These are phyloP conservation scores for Apodemus sylvaticus DNA, from an alignment of 2,113 vertebrate species.

Conservation along the genomic window DNA sequence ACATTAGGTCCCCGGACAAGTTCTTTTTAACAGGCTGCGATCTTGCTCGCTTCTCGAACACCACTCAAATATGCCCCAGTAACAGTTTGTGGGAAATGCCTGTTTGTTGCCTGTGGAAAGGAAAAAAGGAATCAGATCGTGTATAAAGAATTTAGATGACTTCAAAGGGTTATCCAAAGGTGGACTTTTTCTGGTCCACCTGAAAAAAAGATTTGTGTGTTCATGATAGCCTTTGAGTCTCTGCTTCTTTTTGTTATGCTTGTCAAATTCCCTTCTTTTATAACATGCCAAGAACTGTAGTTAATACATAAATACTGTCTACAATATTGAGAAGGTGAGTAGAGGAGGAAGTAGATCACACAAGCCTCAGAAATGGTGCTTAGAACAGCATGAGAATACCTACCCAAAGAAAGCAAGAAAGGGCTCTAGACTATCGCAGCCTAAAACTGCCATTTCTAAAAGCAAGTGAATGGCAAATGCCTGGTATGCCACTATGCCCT, in stretches of 20 bases:
- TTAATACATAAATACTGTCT: background rate
- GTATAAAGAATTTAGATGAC: background rate
- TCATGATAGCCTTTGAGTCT: background rate
- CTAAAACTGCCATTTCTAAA: background rate
- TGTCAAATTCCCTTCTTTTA: background rate
- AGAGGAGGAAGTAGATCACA: background rate
- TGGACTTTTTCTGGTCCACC: background rate
- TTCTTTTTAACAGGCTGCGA: slow-evolving; percentile 90
- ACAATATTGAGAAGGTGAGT: no score
- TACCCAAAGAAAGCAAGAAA: background rate
- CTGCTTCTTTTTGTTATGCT: background rate
- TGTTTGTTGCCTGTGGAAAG: slow-evolving; percentile 92
- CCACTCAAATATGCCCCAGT: slow-evolving; percentile 98
- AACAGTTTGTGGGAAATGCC: slow-evolving; percentile 98
- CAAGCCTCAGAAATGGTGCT: background rate
- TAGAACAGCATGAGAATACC: background rate
- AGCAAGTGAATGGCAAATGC: background rate
- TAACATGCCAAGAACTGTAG: background rate
- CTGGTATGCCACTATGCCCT: background rate
- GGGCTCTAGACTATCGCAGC: no score
- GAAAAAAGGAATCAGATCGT: background rate
- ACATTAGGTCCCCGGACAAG: slow-evolving; percentile 25
- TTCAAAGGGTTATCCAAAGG: background rate
- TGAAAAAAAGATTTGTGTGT: background rate
- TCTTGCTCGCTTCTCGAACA: slow-evolving; percentile 98